These are phyloP conservation scores for Labrus mixtus DNA, from an alignment of 2,113 vertebrate genomes.

Conservation along the genomic window DNA sequence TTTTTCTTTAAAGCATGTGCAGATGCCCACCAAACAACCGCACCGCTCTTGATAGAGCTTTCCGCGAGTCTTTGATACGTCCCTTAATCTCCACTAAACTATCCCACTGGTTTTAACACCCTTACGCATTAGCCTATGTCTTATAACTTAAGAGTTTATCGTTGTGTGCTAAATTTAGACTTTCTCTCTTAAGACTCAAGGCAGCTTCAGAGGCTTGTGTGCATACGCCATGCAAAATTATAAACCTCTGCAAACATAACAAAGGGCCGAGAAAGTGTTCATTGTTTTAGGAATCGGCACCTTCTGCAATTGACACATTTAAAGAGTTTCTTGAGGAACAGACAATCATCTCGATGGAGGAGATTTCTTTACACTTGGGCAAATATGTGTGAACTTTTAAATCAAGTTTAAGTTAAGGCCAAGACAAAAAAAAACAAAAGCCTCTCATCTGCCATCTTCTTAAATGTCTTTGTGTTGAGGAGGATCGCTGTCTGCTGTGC, in stretches of 20 bases:
- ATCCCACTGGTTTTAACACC: constrained; percentile 79
- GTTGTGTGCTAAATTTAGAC: constrained; percentile 76
- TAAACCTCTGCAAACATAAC: constrained; percentile 59
- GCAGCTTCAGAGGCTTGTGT: constrained; percentile 56
- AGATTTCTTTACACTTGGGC: constrained; percentile 25
- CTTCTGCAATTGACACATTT: constrained; percentile 42
- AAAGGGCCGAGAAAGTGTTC: constrained; percentile 46
- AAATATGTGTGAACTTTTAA: constrained; percentile 25
- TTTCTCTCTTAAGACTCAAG: constrained; percentile 70
- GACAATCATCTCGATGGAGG: constrained; percentile 28
- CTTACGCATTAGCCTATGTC: constrained; percentile 78
- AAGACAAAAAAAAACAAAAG: constrained; percentile 57
- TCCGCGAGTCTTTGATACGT: constrained; percentile 73
- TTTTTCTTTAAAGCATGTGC: constrained; percentile 40
- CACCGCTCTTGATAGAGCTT: constrained; percentile 71
- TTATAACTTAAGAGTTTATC: constrained; percentile 83
- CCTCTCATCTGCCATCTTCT: constrained; percentile 39
- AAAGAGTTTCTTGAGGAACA: constrained; percentile 30
- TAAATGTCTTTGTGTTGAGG: constrained; percentile 67
- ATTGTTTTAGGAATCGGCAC: constrained; percentile 66
- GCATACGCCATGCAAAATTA: constrained; percentile 53
- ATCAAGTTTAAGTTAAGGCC: constrained; percentile 38
- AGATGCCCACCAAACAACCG: constrained; percentile 73
- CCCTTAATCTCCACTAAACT: constrained; percentile 81
- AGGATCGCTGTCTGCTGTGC: constrained; percentile 66